Conservation (phyloP, 2,113 vertebrate species). For the Saguinus imperator region DNA sequence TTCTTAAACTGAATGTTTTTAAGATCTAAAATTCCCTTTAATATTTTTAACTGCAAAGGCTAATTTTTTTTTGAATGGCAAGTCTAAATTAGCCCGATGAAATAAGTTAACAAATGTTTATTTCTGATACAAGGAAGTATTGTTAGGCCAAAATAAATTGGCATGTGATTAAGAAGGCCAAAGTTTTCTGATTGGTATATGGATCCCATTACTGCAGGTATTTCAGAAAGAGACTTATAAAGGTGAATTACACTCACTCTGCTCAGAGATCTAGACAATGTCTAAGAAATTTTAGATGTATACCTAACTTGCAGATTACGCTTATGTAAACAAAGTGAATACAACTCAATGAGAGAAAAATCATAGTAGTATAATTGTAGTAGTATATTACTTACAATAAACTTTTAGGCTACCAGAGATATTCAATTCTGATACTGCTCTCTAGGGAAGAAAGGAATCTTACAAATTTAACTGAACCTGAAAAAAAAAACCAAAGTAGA, state of each 20-base stretch:
- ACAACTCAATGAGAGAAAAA: slow-evolving; percentile 1
- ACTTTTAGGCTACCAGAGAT: slow-evolving; percentile 42
- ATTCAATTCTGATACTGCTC: slow-evolving; percentile 61
- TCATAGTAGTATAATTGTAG: neutral
- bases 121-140: slow-evolving; percentile 8
- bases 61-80: neutral
- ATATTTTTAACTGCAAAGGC: slow-evolving; percentile 52
- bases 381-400: slow-evolving; percentile 31
- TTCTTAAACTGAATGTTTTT: neutral
- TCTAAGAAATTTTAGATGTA: neutral
- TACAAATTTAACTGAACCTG: slow-evolving; percentile 56
- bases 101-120: neutral
- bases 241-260: neutral
- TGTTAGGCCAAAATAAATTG: neutral
- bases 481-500: neutral
- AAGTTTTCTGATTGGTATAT: neutral
- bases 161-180: slow-evolving; percentile 6
- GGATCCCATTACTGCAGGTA: neutral
- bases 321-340: neutral
- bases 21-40: slow-evolving; percentile 10
- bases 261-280: neutral
- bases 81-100: slow-evolving; percentile 1
- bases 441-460: slow-evolving; percentile 40
- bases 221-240: neutral
- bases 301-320: neutral